A percentile compares a stretch with the other conserved stretches of the same genome.
Conservation (phyloP, 1,140 invertebrate genomes). For the Orchesella cincta region DNA sequence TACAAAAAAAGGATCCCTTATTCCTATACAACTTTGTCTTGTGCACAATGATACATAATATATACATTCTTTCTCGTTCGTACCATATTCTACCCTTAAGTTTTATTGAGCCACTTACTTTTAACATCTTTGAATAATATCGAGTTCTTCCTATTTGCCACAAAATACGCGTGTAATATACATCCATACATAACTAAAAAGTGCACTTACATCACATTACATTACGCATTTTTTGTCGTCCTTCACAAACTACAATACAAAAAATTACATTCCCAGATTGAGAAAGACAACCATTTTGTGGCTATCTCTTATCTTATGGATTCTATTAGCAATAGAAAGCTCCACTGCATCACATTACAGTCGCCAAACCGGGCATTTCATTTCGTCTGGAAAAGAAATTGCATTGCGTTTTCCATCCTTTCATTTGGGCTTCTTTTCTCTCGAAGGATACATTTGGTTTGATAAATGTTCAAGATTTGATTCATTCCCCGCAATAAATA, state of each 20-base stretch:
- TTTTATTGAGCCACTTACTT: too few relatives aligned
- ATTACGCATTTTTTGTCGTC: slow-evolving; percentile 29
- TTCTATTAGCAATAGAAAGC: slow-evolving; percentile 10
- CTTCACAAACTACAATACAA: slow-evolving; percentile 2
- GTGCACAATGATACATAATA: too few relatives aligned
- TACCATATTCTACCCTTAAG: too few relatives aligned
- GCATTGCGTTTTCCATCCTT: not conserved
- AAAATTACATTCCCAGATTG: slow-evolving; percentile 16
- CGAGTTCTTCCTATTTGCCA: too few relatives aligned
- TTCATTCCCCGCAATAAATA: slow-evolving; percentile 15
- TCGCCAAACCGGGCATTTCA: not conserved
- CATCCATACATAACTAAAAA: not conserved
- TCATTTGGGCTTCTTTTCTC: not conserved
- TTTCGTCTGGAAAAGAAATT: not conserved
- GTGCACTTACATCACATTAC: slow-evolving; percentile 8
- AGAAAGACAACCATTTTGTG: slow-evolving; percentile 25
- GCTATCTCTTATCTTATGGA: slow-evolving; percentile 14
- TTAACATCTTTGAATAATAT: too few relatives aligned
- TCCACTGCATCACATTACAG: not conserved
- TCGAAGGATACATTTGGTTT: slow-evolving; percentile 8
- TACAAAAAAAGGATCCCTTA: too few relatives aligned
- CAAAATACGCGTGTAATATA: slow-evolving; percentile 3
- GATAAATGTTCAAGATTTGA: slow-evolving; percentile 24
- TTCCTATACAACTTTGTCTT: too few relatives aligned
- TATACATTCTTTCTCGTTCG: too few relatives aligned